These are phyloP conservation scores for Anadara kagoshimensis DNA, from an alignment of 1,140 invertebrate species.

Conservation along the genomic window DNA sequence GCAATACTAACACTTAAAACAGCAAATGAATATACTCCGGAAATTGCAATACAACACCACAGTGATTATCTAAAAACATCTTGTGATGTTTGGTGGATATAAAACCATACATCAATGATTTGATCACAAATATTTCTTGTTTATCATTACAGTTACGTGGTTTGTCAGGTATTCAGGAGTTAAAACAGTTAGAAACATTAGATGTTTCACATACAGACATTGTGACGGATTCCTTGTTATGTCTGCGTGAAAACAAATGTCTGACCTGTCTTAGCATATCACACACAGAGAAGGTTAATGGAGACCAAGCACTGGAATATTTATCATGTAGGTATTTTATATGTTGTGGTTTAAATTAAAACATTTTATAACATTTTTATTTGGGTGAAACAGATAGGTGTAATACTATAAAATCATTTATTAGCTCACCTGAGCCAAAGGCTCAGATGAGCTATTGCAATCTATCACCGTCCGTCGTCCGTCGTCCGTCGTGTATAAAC, in stretches of 20 bases:
- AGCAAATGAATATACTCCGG: too few relatives aligned
- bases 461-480: too few relatives aligned
- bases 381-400: too few relatives aligned
- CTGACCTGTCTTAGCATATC: slow-evolving; percentile 47
- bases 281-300: slow-evolving; percentile 47
- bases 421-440: too few relatives aligned
- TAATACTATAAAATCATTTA: too few relatives aligned
- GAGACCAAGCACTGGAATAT: slow-evolving; percentile 48
- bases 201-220: slow-evolving; percentile 54
- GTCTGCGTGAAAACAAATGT: slow-evolving; percentile 19
- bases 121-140: not conserved
- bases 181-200: slow-evolving; percentile 44
- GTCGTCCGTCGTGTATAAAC: too few relatives aligned
- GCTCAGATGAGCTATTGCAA: too few relatives aligned
- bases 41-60: too few relatives aligned
- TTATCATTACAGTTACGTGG: slow-evolving; percentile 48
- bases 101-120: not conserved
- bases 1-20: too few relatives aligned
- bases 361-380: too few relatives aligned
- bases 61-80: too few relatives aligned
- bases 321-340: slow-evolving; percentile 44
- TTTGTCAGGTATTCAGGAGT: slow-evolving; percentile 51
- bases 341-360: too few relatives aligned
- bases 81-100: not conserved
- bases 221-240: slow-evolving; percentile 51